These are phyloP conservation scores for Podarcis siculus DNA, from an alignment of 2,797 vertebrate species.

Conservation along the genomic window DNA sequence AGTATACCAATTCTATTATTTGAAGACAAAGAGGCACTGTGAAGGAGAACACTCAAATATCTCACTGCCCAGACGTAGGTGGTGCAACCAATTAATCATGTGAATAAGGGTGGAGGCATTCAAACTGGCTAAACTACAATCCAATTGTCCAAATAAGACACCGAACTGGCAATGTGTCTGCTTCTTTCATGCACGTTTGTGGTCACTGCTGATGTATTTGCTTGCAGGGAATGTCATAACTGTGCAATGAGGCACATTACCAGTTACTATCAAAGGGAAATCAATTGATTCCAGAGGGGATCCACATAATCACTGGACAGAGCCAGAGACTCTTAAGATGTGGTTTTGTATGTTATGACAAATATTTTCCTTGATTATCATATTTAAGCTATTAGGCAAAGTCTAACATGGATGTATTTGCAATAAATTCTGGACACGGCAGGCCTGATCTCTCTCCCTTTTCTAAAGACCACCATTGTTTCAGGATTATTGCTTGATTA, in stretches of 20 bases:
- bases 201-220: conserved; percentile 8
- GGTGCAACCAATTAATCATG: conserved; percentile 18
- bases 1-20: no score
- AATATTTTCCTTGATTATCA: conserved; percentile 46
- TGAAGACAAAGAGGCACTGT: no score
- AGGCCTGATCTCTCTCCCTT: neutral
- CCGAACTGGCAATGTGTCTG: conserved; percentile 14
- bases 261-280: conserved; percentile 15
- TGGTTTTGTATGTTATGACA: conserved; percentile 34
- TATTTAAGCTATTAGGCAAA: neutral
- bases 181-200: conserved; percentile 22
- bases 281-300: conserved; percentile 29
- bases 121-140: conserved; percentile 14
- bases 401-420: conserved; percentile 37
- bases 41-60: no score
- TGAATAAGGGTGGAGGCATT: neutral
- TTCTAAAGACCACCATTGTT: conserved; percentile 49
- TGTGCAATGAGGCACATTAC: conserved; percentile 57
- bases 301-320: conserved; percentile 22
- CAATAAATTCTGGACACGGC: conserved; percentile 29
- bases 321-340: conserved; percentile 30
- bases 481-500: conserved; percentile 69
- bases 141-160: conserved; percentile 36
- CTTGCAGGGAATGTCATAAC: conserved; percentile 43
- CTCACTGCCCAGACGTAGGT: neutral